Evolutionary conservation across 1,140 invertebrate genomes (phyloP).

Genomic region (Psix sp.): DNA sequence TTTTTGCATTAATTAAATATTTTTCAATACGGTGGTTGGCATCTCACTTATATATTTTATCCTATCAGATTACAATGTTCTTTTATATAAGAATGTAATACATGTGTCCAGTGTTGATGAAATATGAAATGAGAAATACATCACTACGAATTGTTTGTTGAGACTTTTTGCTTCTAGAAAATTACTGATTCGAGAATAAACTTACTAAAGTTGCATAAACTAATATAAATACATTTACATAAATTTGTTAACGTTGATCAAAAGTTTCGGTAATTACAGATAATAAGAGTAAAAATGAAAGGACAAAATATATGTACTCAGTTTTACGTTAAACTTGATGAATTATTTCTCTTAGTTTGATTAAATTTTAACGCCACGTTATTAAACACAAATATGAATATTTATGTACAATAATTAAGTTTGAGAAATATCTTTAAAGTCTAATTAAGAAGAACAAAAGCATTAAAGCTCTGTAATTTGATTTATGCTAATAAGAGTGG

Average conservation of each 20-base stretch:
- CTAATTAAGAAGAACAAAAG: slow-evolving; percentile 52
- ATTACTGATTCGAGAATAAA: too few relatives aligned
- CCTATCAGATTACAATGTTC: slow-evolving; percentile 37
- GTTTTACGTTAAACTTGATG: slow-evolving; percentile 36
- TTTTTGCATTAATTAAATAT: slow-evolving; percentile 67
- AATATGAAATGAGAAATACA: neutral
- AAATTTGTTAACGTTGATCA: too few relatives aligned
- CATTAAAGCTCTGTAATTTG: slow-evolving; percentile 63
- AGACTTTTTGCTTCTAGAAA: too few relatives aligned
- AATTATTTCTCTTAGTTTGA: slow-evolving; percentile 30
- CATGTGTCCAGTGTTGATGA: neutral
- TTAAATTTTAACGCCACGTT: slow-evolving; percentile 50
- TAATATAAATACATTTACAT: too few relatives aligned
- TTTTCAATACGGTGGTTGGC: slow-evolving; percentile 42
- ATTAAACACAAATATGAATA: slow-evolving; percentile 73
- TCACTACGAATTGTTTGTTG: too few relatives aligned
- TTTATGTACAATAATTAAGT: slow-evolving; percentile 72
- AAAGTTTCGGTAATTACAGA: too few relatives aligned
- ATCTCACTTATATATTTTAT: slow-evolving; percentile 47
- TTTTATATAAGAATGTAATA: slow-evolving; percentile 35
- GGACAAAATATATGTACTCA: slow-evolving; percentile 7
- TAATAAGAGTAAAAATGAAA: slow-evolving; percentile 8
- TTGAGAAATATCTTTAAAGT: slow-evolving; percentile 60
- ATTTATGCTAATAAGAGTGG: slow-evolving; percentile 68
- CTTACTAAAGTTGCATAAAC: too few relatives aligned